A percentile compares a stretch with the other conserved stretches of the same genome.
Conservation (phyloP, 2,888 invertebrate genomes). For the Chrysomela aeneicollis region DNA sequence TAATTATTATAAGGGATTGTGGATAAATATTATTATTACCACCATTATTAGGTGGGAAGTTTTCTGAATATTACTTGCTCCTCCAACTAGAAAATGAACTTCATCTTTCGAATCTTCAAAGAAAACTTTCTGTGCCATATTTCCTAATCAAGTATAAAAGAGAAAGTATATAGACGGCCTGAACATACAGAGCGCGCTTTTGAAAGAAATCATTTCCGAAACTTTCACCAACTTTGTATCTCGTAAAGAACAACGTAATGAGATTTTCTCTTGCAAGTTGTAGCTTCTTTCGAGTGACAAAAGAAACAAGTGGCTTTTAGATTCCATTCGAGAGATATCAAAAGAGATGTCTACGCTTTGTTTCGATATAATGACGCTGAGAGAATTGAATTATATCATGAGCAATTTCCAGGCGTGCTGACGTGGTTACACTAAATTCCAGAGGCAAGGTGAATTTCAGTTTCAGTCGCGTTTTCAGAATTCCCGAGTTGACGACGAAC, state of each 20-base stretch:
- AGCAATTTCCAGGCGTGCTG: conserved; percentile 6
- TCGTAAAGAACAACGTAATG: conserved; percentile 36
- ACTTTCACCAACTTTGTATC: conserved; percentile 32
- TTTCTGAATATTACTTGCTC: conserved; percentile 8
- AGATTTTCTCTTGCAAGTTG: conserved; percentile 33
- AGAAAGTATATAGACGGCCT: conserved; percentile 25
- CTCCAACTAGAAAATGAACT: conserved; percentile 21
- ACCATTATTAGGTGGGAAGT: background rate
- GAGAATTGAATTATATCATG: conserved; percentile 15
- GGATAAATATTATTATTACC: background rate
- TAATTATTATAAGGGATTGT: no score
- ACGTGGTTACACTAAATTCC: background rate
- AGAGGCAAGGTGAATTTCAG: background rate
- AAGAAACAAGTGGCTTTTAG: conserved; percentile 34
- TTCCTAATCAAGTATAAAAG: conserved; percentile 34
- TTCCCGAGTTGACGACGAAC: background rate
- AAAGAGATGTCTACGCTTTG: conserved; percentile 23
- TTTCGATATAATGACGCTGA: conserved; percentile 28
- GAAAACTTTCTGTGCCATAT: conserved; percentile 26
- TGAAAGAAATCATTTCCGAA: conserved; percentile 34
- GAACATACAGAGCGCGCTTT: conserved; percentile 19
- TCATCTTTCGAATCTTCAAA: conserved; percentile 24
- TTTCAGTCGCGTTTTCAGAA: background rate
- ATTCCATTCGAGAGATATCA: conserved; percentile 29
- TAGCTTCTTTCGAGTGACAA: conserved; percentile 31